Evolutionary conservation across 2,113 vertebrate species (phyloP).

Genomic region (Lampris megalopsis): DNA sequence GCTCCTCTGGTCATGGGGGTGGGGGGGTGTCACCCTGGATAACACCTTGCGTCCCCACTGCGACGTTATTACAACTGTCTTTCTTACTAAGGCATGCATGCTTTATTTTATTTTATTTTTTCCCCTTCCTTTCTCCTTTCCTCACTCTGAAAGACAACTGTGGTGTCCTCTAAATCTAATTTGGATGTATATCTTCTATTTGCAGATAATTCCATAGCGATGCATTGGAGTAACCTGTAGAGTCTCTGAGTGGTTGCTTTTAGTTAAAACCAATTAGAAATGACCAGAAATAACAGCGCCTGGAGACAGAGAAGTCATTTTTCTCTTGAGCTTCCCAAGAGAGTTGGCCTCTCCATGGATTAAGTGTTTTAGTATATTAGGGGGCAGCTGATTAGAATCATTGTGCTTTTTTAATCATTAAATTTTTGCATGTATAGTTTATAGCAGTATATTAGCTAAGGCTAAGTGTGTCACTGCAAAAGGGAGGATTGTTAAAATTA

Average conservation of each 20-base stretch:
- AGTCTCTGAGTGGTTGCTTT: constrained; percentile 83
- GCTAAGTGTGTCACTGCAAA: constrained; percentile 84
- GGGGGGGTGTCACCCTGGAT: constrained; percentile 54
- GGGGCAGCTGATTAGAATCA: constrained; percentile 86
- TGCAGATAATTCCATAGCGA: constrained; percentile 81
- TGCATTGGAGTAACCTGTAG: constrained; percentile 84
- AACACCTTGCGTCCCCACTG: constrained; percentile 33
- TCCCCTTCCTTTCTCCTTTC: constrained; percentile 66
- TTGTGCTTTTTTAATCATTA: constrained; percentile 86
- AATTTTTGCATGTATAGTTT: constrained; percentile 82
- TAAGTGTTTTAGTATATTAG: constrained; percentile 88
- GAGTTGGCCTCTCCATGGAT: constrained; percentile 85
- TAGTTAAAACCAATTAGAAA: constrained; percentile 90
- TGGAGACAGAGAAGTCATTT: constrained; percentile 88
- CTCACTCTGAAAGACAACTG: constrained; percentile 77
- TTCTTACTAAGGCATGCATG: constrained; percentile 34
- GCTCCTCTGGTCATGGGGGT: constrained; percentile 51
- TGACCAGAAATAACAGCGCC: constrained; percentile 89
- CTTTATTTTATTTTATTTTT: constrained; percentile 40
- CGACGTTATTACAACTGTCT: constrained; percentile 44
- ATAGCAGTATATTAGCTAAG: constrained; percentile 75
- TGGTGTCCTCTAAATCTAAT: constrained; percentile 86
- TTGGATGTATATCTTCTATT: constrained; percentile 86
- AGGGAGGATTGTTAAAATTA: constrained; percentile 75
- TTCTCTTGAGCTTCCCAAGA: constrained; percentile 83